Conservation (phyloP, 2,113 vertebrate genomes). For the Myanophis thanlyinensis region DNA sequence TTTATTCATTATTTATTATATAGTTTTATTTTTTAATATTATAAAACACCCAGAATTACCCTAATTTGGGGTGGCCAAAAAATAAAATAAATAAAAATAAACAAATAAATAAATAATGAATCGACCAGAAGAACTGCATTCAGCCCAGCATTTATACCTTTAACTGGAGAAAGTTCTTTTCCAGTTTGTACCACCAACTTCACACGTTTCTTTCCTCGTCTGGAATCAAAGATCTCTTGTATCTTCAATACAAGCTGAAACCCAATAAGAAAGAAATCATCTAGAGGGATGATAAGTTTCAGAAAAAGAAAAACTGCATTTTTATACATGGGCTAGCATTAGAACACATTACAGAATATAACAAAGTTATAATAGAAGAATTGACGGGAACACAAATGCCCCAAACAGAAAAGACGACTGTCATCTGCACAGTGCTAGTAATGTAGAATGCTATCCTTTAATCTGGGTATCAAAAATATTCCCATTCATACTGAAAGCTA, state of each 20-base stretch:
- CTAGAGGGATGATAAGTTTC: not conserved
- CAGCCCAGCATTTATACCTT: constrained; percentile 74
- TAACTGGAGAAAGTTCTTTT: constrained; percentile 66
- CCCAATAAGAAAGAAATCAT: constrained; percentile 46
- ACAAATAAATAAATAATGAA: not conserved
- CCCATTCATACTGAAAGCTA: not conserved
- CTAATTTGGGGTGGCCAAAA: not conserved
- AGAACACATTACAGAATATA: not conserved
- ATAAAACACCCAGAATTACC: not conserved
- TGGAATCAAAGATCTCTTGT: constrained; percentile 91
- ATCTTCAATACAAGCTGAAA: constrained; percentile 88
- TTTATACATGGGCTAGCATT: not conserved
- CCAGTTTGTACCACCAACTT: constrained; percentile 76
- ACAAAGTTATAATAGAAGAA: not conserved
- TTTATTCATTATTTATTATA: not conserved
- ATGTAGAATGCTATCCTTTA: not conserved
- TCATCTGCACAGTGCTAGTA: not conserved
- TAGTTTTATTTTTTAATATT: not conserved
- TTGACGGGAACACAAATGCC: not conserved
- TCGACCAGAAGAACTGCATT: not conserved
- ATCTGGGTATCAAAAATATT: not conserved
- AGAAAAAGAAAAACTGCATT: not conserved
- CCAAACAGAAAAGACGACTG: not conserved
- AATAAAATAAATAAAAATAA: not conserved
- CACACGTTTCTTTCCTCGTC: constrained; percentile 88